phyloP scores from a whole-genome alignment of 2,888 invertebrate genomes.

The Branchellion lobata region DNA sequence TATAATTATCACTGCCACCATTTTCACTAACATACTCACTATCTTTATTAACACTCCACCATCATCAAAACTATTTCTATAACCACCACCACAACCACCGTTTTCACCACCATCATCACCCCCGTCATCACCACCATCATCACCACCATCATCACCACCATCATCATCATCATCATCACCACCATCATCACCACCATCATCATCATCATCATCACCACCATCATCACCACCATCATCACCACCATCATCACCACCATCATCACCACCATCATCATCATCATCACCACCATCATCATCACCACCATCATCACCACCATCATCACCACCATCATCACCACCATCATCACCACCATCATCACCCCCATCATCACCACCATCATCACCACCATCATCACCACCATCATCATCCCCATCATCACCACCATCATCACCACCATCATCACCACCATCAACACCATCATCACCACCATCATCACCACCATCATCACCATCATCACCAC shows the following conservation, averaged over 20 bases:
- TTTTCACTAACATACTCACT: background rate
- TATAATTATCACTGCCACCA: background rate
- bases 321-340: background rate
- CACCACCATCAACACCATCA: too few species aligned
- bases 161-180: conserved; percentile 30
- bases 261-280: conserved; percentile 41
- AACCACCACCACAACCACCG: conserved; percentile 44
- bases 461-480: too few species aligned
- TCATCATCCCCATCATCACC: too few species aligned
- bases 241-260: conserved; percentile 33
- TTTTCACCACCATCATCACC: conserved; percentile 40
- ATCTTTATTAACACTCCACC: conserved; percentile 2
- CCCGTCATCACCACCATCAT: conserved; percentile 7
- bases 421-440: too few species aligned
- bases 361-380: too few species aligned
- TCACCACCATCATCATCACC: conserved; percentile 32
- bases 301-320: background rate
- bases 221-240: conserved; percentile 29
- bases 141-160: conserved; percentile 39
- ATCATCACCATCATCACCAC: too few species aligned
- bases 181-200: background rate
- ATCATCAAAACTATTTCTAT: conserved; percentile 39
- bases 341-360: conserved; percentile 41
- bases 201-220: background rate
- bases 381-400: background rate